Percentiles rank a stretch among this genome's conserved stretches.
These are phyloP conservation scores for Columbina picui DNA, from an alignment of 2,113 vertebrate genomes.

Conservation along the genomic window DNA sequence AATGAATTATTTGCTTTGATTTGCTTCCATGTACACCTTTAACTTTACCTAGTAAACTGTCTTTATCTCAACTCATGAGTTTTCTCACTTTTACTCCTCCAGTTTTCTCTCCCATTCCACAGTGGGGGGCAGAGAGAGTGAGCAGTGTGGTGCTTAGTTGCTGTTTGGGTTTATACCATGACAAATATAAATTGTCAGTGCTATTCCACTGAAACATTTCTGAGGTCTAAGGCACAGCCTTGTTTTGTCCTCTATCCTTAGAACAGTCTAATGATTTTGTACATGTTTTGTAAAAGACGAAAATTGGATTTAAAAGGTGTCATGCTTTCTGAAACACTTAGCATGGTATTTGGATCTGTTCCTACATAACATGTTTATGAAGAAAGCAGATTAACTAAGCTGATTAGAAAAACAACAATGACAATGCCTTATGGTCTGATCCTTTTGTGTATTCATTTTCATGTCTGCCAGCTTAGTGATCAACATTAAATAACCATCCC, in stretches of 20 bases:
- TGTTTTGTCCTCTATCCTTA: neutral
- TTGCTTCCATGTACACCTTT: too few species aligned
- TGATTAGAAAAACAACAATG: neutral
- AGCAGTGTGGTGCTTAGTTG: too few species aligned
- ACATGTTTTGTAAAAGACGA: neutral
- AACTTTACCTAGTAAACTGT: too few species aligned
- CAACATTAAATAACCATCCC: neutral
- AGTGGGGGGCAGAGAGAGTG: too few species aligned
- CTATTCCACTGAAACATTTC: neutral
- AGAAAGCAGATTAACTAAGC: neutral
- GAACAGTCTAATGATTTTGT: neutral
- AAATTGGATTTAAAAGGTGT: neutral
- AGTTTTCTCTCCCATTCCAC: too few species aligned
- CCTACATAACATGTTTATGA: neutral
- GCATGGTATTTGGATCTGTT: neutral
- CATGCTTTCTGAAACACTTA: neutral
- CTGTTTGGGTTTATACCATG: too few species aligned
- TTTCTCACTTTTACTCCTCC: too few species aligned
- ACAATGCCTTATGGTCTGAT: neutral
- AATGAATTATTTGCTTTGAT: too few species aligned
- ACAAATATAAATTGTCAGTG: neutral
- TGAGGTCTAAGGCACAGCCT: neutral
- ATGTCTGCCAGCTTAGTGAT: neutral
- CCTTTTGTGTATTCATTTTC: neutral
- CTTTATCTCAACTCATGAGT: too few species aligned